Base-by-base conservation (phyloP, 2,888 invertebrate genomes). In the Athalia circularis region DNA sequence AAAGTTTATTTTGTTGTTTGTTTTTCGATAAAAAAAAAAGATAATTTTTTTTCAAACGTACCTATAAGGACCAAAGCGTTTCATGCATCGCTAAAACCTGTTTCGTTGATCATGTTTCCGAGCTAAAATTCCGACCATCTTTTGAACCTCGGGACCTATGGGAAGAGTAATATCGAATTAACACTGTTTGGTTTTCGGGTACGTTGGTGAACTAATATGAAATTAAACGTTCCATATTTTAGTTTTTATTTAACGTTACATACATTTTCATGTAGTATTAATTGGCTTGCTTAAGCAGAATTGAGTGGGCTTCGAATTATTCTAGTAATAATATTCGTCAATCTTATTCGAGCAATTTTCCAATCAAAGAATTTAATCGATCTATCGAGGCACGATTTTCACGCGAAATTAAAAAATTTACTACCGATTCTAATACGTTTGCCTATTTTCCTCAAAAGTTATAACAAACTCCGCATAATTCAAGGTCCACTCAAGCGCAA, bases 231-330 rank as follows among this genome's bases (percentile, higher is more conserved):
- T 59, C 59, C 59, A 72, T 59, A 59, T 47, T 72, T 72, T 45
- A 72, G 59, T 45, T 45, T 72, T 59, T 72, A 72, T 72, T 59
- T 59, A 45, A 72, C 47, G 47, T 72, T 68, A 70, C 54, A 52
- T 57, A 54, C 29, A 70, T 70, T 43, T 70, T 70, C 54, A 70
- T 29, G 29, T 29, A 70, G 43, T 70, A 43, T 70, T 68, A 54
- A 70, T 70, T 70, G 54, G 57, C 57, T 70, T 70, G 57, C 70
- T 70, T 29, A 13, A 70, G 54, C 70, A 29, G 57, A 43, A 45
- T 57, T 13, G 11, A 13, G 57, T 67, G 67, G 70, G 57, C 70
- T 70, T 70, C 43, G 57, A 57, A 70, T 43, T 57, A 6, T n/a
- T 50, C 7, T 9, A 8, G 4, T 29, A 57, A 70, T 43, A 6